A percentile compares a stretch with the other conserved stretches of the same genome.
phyloP scores from a whole-genome alignment of 2,113 vertebrate species.

The Macroglossus sobrinus region DNA sequence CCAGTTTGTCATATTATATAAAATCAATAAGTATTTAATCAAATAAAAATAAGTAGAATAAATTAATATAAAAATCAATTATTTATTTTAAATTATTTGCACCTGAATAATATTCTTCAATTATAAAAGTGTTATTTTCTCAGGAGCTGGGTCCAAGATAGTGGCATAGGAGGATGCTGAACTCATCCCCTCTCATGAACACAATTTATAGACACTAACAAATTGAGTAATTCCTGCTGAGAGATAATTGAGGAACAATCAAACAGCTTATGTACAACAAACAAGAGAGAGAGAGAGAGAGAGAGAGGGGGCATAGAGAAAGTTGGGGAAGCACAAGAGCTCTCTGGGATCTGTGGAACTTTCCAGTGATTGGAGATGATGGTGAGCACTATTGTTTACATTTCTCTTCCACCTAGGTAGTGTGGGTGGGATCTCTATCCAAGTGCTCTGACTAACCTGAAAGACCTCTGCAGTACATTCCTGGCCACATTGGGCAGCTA shows the following conservation, averaged over 20 bases:
- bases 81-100: neutral
- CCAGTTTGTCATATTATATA: neutral
- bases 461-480: neutral
- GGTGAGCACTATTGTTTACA: neutral
- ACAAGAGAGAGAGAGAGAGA: neutral
- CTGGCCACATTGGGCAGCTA: neutral
- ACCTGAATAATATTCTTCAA: neutral
- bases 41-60: neutral
- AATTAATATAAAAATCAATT: neutral
- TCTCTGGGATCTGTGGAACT: neutral
- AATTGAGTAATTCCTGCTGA: neutral
- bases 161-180: neutral
- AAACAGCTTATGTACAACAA: neutral
- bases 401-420: neutral
- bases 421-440: neutral
- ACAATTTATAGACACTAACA: neutral
- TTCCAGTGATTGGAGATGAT: neutral
- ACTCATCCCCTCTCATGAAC: neutral
- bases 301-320: neutral
- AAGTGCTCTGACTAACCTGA: neutral
- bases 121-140: neutral
- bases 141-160: neutral
- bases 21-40: neutral
- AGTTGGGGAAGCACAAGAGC: neutral
- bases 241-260: neutral